Percentiles rank a stretch among this genome's conserved stretches.
These are phyloP conservation scores for Beaufortia kweichowensis DNA, from an alignment of 2,113 vertebrate species.

Conservation along the genomic window DNA sequence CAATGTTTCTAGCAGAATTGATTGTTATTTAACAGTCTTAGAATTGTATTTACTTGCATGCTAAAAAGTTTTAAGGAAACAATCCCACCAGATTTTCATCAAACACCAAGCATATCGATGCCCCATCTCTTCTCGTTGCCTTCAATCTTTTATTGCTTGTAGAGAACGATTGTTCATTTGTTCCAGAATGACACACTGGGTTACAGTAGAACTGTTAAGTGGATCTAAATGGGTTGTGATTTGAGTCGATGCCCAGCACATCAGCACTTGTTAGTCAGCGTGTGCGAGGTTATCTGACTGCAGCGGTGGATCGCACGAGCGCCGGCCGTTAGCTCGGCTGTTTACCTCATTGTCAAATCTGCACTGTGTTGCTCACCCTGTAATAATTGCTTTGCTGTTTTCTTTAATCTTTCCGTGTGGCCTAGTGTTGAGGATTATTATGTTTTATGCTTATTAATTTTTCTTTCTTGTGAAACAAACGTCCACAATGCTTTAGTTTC, in stretches of 20 bases:
- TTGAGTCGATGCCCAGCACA: conserved; percentile 22
- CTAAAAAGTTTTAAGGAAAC: too few relatives aligned
- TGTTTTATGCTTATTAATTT: conserved; percentile 68
- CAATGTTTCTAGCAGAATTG: too few relatives aligned
- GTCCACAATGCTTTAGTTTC: conserved; percentile 57
- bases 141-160: background rate
- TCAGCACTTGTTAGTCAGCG: conserved; percentile 16
- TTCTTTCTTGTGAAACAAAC: conserved; percentile 66
- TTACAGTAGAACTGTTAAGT: conserved; percentile 30
- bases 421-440: conserved; percentile 61
- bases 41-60: too few relatives aligned
- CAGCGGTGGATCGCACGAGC: conserved; percentile 14
- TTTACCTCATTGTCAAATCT: conserved; percentile 57
- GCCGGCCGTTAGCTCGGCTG: conserved; percentile 49
- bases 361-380: conserved; percentile 21
- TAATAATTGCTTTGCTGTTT: conserved; percentile 61
- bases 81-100: too few relatives aligned
- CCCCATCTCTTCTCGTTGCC: too few relatives aligned
- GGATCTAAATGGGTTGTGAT: conserved; percentile 30
- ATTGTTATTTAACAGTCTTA: too few relatives aligned
- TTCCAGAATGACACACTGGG: conserved; percentile 2
- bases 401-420: conserved; percentile 61
- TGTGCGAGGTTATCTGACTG: background rate
- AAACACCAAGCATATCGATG: background rate
- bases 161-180: conserved; percentile 6